Evolutionary conservation across 2,888 invertebrate species (phyloP), one percentile per base, ranked within the genome.

Genomic region (Slavum lentiscoides): DNA sequence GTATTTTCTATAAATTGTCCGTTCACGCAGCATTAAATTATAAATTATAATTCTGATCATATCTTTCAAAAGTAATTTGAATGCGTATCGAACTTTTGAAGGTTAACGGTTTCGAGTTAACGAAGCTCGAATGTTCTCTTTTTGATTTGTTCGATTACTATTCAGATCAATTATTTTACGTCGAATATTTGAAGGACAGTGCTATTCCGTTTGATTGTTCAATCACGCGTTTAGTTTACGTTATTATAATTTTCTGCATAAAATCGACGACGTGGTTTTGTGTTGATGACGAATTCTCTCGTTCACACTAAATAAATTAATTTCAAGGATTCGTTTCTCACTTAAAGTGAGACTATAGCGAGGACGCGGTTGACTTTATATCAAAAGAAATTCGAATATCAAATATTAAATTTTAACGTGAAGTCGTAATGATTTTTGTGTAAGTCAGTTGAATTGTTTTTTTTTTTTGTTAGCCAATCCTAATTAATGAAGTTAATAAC

Each of bases 301-400:
- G 58, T 55, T 5, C 7, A 39, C 17, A 17, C 53, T 58, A 58
- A 66, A 66, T 66, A 66, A 21, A 58, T 75, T 13, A 11, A 43
- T 75, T 75, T 67, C 67, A 67, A 75, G 75, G 75, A 66, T 15
- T 75, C 67, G 13, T 59, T 74, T 66, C 11, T 74, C 21, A 58
- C 17, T 74, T 39, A 15, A 21, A 74, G 61, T 37, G 53, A 74
- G 37, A 74, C 53, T 55, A 30, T 30, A 30, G 30, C 30, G 30
- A 30, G 30, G 30, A 30, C 30, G 30, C 30, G 30, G 21, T 75
- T 75, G 55, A 66, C 39, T 74, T 66, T 19, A 58, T 8, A 59
- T 75, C 59, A 75, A 15, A 67, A 30, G 19, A 67, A 67, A 75
- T 43, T 55, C 53, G 21, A 66, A 74, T 66, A 74, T 21, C n/a